Percentiles rank a stretch among this genome's conserved stretches.
These are phyloP conservation scores for Todiramphus saurophagus DNA, from an alignment of 2,113 vertebrate genomes.

Conservation along the genomic window DNA sequence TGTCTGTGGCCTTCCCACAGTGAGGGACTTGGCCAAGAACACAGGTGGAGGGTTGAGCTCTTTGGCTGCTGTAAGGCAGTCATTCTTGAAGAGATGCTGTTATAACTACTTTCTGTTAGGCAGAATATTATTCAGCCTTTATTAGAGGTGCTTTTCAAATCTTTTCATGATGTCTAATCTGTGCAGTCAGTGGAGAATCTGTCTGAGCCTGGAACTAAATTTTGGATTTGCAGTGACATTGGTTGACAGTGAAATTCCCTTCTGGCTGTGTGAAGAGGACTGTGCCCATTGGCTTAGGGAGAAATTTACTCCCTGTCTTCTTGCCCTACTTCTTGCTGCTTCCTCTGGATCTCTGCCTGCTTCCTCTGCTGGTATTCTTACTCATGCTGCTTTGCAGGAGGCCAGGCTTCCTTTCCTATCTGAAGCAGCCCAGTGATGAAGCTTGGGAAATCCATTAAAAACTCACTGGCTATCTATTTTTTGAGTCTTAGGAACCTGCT, in stretches of 20 bases:
- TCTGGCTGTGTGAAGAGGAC: neutral
- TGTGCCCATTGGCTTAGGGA: neutral
- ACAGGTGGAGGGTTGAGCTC: rapidly evolving
- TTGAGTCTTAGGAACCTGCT: neutral
- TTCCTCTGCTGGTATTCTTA: neutral
- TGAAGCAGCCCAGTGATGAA: neutral
- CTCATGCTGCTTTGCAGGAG: neutral
- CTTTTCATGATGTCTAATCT: neutral
- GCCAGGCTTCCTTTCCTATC: neutral
- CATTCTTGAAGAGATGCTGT: neutral
- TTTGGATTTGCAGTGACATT: neutral
- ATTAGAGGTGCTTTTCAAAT: neutral
- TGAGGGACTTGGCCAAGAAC: rapidly evolving
- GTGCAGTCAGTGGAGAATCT: neutral
- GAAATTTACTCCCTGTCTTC: neutral
- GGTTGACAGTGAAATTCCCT: neutral
- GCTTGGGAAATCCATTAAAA: neutral
- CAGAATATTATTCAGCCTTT: neutral
- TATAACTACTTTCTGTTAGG: neutral
- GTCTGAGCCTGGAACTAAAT: neutral
- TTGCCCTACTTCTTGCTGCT: constrained; percentile 13
- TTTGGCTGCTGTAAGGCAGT: neutral
- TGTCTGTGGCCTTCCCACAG: rapidly evolving
- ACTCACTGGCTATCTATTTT: neutral
- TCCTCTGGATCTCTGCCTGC: neutral